Conservation (phyloP, 30 jellyfish, hydroid and myxozoan genomes). For the Chrysaora quinquecirrha region DNA sequence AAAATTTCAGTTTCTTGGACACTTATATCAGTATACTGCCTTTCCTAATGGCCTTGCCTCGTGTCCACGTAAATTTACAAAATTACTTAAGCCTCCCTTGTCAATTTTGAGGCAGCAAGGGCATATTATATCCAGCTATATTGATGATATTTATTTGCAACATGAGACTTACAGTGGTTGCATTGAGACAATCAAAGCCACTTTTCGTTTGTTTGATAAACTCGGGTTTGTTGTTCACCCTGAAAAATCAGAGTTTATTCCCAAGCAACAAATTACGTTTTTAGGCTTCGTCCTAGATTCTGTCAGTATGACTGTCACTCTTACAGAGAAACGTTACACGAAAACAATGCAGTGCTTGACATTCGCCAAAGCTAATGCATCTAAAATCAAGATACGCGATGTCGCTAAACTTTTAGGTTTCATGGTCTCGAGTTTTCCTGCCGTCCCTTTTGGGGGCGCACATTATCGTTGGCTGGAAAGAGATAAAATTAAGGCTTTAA, state of each 20-base stretch:
- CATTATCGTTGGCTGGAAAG: not conserved
- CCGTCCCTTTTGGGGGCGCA: not conserved
- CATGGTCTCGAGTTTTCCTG: not conserved
- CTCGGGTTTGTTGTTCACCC: not conserved
- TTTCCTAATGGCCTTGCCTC: not conserved
- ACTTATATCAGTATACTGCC: not conserved
- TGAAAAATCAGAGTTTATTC: not conserved
- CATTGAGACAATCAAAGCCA: not conserved
- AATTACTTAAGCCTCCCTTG: not conserved
- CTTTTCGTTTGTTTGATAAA: not conserved
- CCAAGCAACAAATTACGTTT: not conserved
- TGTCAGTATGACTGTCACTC: not conserved
- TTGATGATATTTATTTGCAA: not conserved
- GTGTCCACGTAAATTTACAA: not conserved
- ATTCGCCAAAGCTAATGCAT: not conserved
- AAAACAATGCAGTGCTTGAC: not conserved
- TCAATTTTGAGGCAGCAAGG: not conserved
- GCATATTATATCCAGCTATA: not conserved
- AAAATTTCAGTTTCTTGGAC: not conserved
- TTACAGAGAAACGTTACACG: not conserved
- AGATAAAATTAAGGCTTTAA: not conserved
- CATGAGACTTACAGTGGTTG: not conserved
- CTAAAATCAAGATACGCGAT: not conserved
- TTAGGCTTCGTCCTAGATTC: not conserved
- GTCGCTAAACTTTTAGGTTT: not conserved